Base-by-base conservation (phyloP, 2,888 invertebrate genomes). In the Cheilosia pagana region DNA sequence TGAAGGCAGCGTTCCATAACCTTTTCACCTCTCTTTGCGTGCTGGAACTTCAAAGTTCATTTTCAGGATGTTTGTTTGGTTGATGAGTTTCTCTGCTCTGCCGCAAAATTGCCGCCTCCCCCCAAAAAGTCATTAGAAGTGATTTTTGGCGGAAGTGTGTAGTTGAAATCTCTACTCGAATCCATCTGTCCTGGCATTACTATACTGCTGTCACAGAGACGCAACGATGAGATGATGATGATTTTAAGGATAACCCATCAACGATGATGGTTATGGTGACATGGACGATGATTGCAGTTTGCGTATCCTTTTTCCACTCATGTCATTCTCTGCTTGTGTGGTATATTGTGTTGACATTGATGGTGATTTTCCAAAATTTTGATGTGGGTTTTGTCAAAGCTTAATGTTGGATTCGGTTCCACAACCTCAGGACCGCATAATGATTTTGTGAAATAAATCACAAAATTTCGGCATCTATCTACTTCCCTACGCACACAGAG, bases 1-100 rank as follows among this genome's bases (percentile, higher is more conserved):
- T 67, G 43, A 25, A 85, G 85, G 85, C 85, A 75, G 85, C 85
- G 85, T 85, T 85, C 85, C 85, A 79, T 75, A 16, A 81, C 85
- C 85, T 76, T 74, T 62, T 55, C 55, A 57, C 70, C 52, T 45
- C 65, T 28, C 60, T 48, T 55, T 70, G 70, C 50, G 57, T 52
- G 25, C 23, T 75, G 75, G 62, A 68, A 68, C 31, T 75, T 71
- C 21, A 23, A 81, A 52, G 55, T 65, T 65, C 39, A 55, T 43
- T 60, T 59, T 81, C 43, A 55, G 23, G n/a, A 43, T 62, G 45
- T 39, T 52, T 68, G 55, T 68, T 75, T 70, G 65, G 21, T 60
- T 81, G 63, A 53, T 63, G 70, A 74, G 43, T 68, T 63, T 75
- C 53, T 57, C 67, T n/a, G 43, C 35, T 21, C 21, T 25, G 25